A percentile compares a stretch with the other conserved stretches of the same genome.
Evolutionary conservation across 2,888 invertebrate genomes (phyloP).

Genomic region (Cheilosia vulpina): DNA sequence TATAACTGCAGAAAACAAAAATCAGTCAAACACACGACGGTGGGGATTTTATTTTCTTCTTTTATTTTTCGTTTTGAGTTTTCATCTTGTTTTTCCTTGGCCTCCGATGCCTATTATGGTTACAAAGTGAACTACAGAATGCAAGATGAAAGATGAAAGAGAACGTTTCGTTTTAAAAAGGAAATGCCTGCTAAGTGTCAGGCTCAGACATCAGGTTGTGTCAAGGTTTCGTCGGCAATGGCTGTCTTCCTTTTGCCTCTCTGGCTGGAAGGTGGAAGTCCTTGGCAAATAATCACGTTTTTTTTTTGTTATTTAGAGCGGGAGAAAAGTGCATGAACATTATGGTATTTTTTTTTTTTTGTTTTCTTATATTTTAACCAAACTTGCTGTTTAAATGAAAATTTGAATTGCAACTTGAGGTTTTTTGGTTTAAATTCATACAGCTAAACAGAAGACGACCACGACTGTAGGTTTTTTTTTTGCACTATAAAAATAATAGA

Average conservation of each 20-base stretch:
- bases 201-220: slow-evolving; percentile 30
- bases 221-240: slow-evolving; percentile 7
- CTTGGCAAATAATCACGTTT: slow-evolving; percentile 32
- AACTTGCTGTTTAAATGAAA: too few species aligned
- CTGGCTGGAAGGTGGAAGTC: slow-evolving; percentile 1
- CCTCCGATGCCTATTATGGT: slow-evolving; percentile 41
- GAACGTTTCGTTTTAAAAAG: slow-evolving; percentile 20
- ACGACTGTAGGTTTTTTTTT: too few species aligned
- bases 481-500: too few species aligned
- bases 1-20: slow-evolving; percentile 9
- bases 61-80: not conserved
- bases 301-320: not conserved
- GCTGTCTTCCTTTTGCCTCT: not conserved
- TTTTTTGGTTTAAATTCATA: too few species aligned
- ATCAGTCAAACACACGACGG: slow-evolving; percentile 26
- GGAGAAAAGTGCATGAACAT: not conserved
- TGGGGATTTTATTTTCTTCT: not conserved
- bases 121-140: slow-evolving; percentile 6
- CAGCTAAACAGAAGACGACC: too few species aligned
- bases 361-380: too few species aligned
- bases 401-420: too few species aligned
- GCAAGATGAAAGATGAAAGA: slow-evolving; percentile 42
- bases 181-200: slow-evolving; percentile 33
- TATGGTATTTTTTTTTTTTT: too few species aligned
- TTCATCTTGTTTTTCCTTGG: slow-evolving; percentile 22